A percentile compares a stretch with the other conserved stretches of the same genome.
Conservation (phyloP, 2,797 vertebrate genomes). For the Scolopax bukidnonensis region DNA sequence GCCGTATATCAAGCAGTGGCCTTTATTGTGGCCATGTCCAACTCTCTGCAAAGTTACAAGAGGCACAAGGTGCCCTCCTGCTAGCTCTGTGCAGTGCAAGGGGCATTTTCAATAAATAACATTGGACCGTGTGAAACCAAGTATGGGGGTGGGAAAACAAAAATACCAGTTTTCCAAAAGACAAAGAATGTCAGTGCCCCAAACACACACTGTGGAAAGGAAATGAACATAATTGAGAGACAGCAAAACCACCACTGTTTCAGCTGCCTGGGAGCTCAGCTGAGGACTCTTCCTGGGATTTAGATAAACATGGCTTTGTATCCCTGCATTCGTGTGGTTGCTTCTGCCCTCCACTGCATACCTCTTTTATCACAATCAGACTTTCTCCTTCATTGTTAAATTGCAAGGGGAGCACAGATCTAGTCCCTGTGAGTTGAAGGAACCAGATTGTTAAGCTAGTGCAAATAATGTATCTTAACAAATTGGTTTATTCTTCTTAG, state of each 20-base stretch:
- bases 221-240: neutral
- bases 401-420: neutral
- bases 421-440: neutral
- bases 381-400: neutral
- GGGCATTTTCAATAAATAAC: neutral
- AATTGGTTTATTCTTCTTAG: neutral
- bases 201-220: neutral
- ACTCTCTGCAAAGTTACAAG: neutral
- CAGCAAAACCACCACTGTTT: neutral
- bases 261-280: fast-evolving
- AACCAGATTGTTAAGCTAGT: neutral
- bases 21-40: neutral
- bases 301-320: neutral
- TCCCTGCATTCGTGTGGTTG: neutral
- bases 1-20: neutral
- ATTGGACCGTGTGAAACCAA: neutral
- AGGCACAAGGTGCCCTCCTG: fast-evolving
- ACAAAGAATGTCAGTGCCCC: neutral
- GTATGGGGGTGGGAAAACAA: fast-evolving
- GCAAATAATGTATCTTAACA: neutral
- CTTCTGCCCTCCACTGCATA: neutral
- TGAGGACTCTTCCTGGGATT: fast-evolving
- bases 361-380: neutral
- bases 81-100: fast-evolving
- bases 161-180: neutral